Percentiles rank a stretch among this genome's conserved stretches.
Conservation (phyloP, 2,888 invertebrate species). For the Charanyca ferruginea region DNA sequence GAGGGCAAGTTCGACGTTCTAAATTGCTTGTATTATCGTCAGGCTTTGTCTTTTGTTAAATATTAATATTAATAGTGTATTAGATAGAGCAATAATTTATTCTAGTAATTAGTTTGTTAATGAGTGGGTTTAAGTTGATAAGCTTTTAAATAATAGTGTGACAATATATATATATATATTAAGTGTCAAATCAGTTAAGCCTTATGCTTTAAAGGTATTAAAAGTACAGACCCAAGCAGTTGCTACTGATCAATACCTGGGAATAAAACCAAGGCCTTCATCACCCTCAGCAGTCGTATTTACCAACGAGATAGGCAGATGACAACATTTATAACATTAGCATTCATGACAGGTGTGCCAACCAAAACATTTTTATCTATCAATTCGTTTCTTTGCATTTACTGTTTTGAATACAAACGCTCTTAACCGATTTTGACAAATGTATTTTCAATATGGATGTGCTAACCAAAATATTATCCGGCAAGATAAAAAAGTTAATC, state of each 20-base stretch:
- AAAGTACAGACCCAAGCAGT: too few species aligned
- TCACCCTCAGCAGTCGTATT: background rate
- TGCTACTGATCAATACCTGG: too few species aligned
- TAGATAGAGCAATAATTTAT: constrained; percentile 18
- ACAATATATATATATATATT: too few species aligned
- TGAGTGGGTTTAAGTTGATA: constrained; percentile 7
- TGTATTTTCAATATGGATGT: constrained; percentile 26
- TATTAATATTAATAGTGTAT: constrained; percentile 36
- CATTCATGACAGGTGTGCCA: constrained; percentile 18
- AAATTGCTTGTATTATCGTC: constrained; percentile 40
- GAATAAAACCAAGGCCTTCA: background rate
- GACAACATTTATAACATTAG: constrained; percentile 12
- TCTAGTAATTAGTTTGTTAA: constrained; percentile 28
- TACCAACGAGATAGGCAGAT: background rate
- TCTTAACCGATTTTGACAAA: constrained; percentile 16
- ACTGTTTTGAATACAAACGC: constrained; percentile 22
- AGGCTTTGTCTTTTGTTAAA: constrained; percentile 17
- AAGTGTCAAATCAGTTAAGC: too few species aligned
- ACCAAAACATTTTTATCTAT: constrained; percentile 2
- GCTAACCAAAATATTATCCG: constrained; percentile 20
- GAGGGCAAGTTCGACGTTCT: constrained; percentile 23
- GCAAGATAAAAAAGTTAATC: background rate
- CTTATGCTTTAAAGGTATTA: too few species aligned
- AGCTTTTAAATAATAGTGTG: background rate
- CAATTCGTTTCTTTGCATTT: constrained; percentile 26